A percentile compares a stretch with the other conserved stretches of the same genome.
These are phyloP conservation scores for Platyura marginata DNA, from an alignment of 1,140 invertebrate genomes.

Conservation along the genomic window DNA sequence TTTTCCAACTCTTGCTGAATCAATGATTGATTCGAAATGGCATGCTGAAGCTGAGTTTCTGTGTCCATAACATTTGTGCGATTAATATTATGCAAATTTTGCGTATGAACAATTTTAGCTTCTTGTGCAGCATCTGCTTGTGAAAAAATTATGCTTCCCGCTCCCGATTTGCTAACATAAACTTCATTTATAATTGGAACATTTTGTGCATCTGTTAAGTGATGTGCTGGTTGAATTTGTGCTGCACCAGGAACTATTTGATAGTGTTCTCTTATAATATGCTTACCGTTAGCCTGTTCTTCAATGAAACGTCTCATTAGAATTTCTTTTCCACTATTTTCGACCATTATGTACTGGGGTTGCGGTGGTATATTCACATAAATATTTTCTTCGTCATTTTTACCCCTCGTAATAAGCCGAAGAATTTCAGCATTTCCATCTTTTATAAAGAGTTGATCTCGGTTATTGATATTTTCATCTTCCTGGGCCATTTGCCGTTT, in stretches of 20 bases:
- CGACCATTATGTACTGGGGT: slow-evolving; percentile 36
- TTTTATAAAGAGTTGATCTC: slow-evolving; percentile 57
- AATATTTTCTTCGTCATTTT: slow-evolving; percentile 34
- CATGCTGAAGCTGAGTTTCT: slow-evolving; percentile 10
- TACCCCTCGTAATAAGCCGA: slow-evolving; percentile 51
- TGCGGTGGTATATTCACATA: slow-evolving; percentile 38
- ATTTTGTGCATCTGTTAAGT: slow-evolving; percentile 18
- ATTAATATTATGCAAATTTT: slow-evolving; percentile 10
- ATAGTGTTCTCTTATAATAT: slow-evolving; percentile 30
- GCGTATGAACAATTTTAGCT: slow-evolving; percentile 19
- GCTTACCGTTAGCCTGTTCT: slow-evolving; percentile 43
- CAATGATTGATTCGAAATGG: slow-evolving; percentile 19
- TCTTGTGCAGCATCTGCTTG: slow-evolving; percentile 15
- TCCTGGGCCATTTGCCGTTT: slow-evolving; percentile 13
- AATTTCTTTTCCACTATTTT: slow-evolving; percentile 55
- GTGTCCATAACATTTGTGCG: slow-evolving; percentile 3
- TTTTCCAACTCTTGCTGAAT: slow-evolving; percentile 37
- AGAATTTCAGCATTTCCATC: slow-evolving; percentile 69
- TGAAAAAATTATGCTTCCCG: slow-evolving; percentile 20
- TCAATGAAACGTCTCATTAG: slow-evolving; percentile 63
- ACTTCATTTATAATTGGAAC: slow-evolving; percentile 21
- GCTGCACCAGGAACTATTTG: slow-evolving; percentile 28
- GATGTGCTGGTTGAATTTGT: slow-evolving; percentile 9
- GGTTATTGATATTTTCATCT: slow-evolving; percentile 14
- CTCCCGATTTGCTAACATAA: slow-evolving; percentile 19